Evolutionary conservation across 2,797 vertebrate species (phyloP).

Genomic region (Premnoplex brunnescens): DNA sequence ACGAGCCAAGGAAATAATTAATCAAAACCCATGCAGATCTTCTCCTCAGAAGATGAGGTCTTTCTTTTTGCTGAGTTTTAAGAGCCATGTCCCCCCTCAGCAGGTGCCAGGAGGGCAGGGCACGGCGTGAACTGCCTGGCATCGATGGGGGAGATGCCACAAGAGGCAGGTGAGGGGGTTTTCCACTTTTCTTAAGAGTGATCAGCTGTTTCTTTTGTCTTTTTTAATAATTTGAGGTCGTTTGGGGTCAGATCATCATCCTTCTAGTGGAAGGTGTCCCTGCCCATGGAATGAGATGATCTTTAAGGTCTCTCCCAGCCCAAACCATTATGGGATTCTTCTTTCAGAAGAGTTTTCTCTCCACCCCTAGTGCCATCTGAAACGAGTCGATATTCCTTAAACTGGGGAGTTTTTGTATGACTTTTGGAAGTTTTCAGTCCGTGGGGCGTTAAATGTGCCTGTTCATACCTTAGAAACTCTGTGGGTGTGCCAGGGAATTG

Average conservation of each 20-base stretch:
- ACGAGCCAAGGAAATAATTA: too few relatives aligned
- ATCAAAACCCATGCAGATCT: not conserved
- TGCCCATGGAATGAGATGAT: not conserved
- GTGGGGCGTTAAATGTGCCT: not conserved
- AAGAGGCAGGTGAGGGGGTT: not conserved
- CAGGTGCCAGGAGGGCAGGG: not conserved
- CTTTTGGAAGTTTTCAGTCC: not conserved
- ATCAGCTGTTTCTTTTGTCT: not conserved
- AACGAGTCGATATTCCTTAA: not conserved
- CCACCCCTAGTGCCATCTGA: not conserved
- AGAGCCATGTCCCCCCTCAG: not conserved
- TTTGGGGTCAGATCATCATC: not conserved
- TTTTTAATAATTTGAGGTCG: not conserved
- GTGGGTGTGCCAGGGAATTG: not conserved
- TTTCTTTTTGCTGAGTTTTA: not conserved
- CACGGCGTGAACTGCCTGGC: rapidly evolving
- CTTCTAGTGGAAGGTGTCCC: not conserved
- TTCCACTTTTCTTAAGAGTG: not conserved
- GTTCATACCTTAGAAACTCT: not conserved
- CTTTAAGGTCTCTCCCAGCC: not conserved
- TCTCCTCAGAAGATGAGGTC: not conserved
- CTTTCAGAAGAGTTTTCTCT: not conserved
- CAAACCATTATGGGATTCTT: not conserved
- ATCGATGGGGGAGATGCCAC: rapidly evolving
- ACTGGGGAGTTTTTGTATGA: not conserved